Conservation (phyloP, 2,888 invertebrate species). For the Tipula helvola region DNA sequence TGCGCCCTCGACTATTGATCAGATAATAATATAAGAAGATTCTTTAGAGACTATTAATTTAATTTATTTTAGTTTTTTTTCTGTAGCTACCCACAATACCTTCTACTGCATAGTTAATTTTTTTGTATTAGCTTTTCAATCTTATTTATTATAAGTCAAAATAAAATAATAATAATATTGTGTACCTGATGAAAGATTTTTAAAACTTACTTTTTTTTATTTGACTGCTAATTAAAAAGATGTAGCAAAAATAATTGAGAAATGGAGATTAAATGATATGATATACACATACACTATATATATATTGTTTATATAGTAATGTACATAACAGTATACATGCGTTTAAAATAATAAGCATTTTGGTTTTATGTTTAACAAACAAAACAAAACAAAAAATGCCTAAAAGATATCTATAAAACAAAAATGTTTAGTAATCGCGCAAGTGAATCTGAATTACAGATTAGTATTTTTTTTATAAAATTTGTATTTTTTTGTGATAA, state of each 20-base stretch:
- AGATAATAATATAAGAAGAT: slow-evolving; percentile 4
- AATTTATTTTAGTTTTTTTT: background rate
- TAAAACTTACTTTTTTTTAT: background rate
- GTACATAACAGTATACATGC: background rate
- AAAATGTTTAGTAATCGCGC: background rate
- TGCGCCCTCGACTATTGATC: background rate
- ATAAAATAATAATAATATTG: background rate
- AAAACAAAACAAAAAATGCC: background rate
- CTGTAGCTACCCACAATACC: background rate
- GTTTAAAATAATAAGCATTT: background rate
- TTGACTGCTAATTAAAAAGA: slow-evolving; percentile 4
- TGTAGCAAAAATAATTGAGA: slow-evolving; percentile 4
- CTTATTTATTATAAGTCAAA: slow-evolving; percentile 4
- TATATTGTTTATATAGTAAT: background rate
- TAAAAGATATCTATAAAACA: background rate
- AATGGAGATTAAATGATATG: background rate
- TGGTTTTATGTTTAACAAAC: background rate
- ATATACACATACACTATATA: background rate
- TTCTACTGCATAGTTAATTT: background rate
- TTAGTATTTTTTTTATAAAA: background rate
- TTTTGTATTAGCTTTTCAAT: background rate
- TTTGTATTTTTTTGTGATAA: background rate
- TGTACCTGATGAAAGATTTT: background rate
- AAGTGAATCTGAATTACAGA: background rate
- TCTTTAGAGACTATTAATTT: background rate